Conservation (phyloP, 53 echinoderm and acorn worm species). For the Stichopus horrens region DNA sequence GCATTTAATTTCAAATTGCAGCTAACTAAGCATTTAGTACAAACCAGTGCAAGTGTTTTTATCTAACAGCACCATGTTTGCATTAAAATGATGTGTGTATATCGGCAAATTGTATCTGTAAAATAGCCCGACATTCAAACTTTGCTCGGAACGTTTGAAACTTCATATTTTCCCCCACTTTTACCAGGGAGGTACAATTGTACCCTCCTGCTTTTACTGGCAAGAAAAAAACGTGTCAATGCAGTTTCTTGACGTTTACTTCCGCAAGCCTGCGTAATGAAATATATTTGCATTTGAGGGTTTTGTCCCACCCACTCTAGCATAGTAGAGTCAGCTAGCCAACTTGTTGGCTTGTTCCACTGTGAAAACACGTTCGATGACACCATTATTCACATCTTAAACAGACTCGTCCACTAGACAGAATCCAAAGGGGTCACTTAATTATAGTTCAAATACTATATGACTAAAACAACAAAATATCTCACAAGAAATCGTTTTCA, state of each 20-base stretch:
- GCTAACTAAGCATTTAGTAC: too few relatives aligned
- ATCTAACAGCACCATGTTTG: too few relatives aligned
- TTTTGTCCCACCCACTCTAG: slow-evolving; percentile 30
- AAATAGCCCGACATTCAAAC: too few relatives aligned
- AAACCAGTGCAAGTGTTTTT: too few relatives aligned
- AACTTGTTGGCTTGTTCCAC: slow-evolving; percentile 44
- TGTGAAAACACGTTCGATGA: slow-evolving; percentile 26
- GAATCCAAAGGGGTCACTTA: neutral
- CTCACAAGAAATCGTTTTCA: too few relatives aligned
- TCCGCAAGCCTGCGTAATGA: neutral
- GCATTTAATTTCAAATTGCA: too few relatives aligned
- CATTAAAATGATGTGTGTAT: too few relatives aligned
- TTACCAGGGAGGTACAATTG: too few relatives aligned
- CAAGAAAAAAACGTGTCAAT: neutral
- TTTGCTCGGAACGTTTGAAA: too few relatives aligned
- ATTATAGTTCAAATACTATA: neutral
- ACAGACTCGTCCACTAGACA: slow-evolving; percentile 37
- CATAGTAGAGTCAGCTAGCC: neutral
- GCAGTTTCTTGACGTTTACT: neutral
- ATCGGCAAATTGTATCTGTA: too few relatives aligned
- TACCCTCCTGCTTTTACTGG: neutral
- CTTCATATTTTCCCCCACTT: too few relatives aligned
- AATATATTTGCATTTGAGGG: slow-evolving; percentile 24
- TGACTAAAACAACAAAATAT: neutral
- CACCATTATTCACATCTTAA: slow-evolving; percentile 46